Evolutionary conservation across 2,888 invertebrate genomes (phyloP), one percentile per base, ranked within the genome.

Genomic region (Machimus rusticus): DNA sequence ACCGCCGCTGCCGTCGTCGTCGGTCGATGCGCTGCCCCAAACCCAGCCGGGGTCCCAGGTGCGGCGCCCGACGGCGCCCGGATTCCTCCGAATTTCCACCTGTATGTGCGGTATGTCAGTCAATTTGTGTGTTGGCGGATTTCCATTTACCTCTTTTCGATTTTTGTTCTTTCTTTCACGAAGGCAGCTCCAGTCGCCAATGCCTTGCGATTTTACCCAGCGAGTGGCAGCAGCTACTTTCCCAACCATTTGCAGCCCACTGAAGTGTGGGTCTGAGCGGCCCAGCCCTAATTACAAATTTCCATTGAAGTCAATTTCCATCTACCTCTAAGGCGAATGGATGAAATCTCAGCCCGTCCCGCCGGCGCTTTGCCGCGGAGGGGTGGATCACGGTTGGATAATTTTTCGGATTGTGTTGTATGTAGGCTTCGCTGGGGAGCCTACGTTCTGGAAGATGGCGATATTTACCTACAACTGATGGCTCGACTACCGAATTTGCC

Each of bases 91-190:
- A 78, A 78, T 78, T 78, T 78, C 46, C 78, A 78, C 78, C 78
- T 78, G 78, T 78, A 76, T 76, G 76, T 76, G 76, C 76, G 76
- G 76, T 76, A 76, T 76, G 76, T 76, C 76, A 76, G 76, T 76
- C 34, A 76, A 76, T 76, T 76, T 76, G 76, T 76, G 16, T 76
- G 31, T 16, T 76, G 76, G 76, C 76, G 76, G 76, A 76, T 76
- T 76, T 76, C 34, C 76, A 76, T 76, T 76, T 76, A 66, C 66
- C 28, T 28, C 28, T 23, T 23, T 66, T 66, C 28, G 23, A 23
- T 66, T 23, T 66, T 66, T 28, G 23, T 66, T 66, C 12, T 9
- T 66, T 55, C 55, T n/a, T 66, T 28, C 28, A 6, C 12, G 23
- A 23, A 66, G 12, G 66, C 28, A 28, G 28, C 28, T 23, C 23